Evolutionary conservation across 1,140 invertebrate genomes (phyloP).

Genomic region (Aphis craccivora): DNA sequence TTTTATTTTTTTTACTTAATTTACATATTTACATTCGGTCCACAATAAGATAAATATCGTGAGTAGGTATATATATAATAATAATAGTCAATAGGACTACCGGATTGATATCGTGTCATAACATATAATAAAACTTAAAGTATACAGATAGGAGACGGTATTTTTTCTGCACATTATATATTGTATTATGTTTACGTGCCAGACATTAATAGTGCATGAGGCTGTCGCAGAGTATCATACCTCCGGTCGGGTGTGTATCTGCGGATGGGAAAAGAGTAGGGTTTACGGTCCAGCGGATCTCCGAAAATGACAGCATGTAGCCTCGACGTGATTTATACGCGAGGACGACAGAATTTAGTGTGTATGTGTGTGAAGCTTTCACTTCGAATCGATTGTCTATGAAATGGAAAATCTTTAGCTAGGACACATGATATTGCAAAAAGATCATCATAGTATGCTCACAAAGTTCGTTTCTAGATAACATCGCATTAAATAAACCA

Average conservation of each 20-base stretch:
- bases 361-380: background rate
- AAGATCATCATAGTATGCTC: background rate
- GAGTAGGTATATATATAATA: background rate
- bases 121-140: background rate
- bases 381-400: background rate
- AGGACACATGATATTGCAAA: background rate
- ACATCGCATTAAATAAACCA: background rate
- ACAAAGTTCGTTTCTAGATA: background rate
- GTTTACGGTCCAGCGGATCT: constrained; percentile 11
- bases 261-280: background rate
- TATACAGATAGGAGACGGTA: background rate
- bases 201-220: constrained; percentile 13
- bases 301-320: background rate
- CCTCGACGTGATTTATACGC: background rate
- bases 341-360: background rate
- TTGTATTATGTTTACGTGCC: background rate
- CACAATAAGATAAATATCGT: background rate
- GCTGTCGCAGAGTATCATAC: background rate
- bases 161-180: background rate
- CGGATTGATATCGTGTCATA: background rate
- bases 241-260: background rate
- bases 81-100: background rate
- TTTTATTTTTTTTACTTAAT: background rate
- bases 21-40: background rate
- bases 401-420: background rate